phyloP scores from a whole-genome alignment of 2,113 vertebrate genomes.

The Sula dactylatra region DNA sequence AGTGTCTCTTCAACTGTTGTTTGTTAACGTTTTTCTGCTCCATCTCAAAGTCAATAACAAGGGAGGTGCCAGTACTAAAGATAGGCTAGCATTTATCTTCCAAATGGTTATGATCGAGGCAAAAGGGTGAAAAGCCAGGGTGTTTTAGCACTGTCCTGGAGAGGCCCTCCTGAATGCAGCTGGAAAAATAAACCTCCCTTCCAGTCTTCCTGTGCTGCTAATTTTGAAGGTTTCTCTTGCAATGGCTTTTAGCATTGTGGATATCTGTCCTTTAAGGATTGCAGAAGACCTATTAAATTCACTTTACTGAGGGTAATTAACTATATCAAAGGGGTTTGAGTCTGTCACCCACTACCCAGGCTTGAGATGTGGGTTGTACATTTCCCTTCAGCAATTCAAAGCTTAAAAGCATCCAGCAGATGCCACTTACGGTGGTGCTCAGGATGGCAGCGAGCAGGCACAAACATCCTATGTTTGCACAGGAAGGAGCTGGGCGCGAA shows the following conservation, averaged over 20 bases:
- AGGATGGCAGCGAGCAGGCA: not conserved
- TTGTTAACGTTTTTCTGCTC: constrained; percentile 1
- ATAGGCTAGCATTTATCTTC: not conserved
- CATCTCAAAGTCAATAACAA: not conserved
- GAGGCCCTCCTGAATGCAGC: not conserved
- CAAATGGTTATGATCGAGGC: not conserved
- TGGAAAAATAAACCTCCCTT: not conserved
- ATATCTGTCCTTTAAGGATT: not conserved
- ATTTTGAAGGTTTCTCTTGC: not conserved
- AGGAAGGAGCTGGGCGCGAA: not conserved
- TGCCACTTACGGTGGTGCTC: not conserved
- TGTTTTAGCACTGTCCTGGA: not conserved
- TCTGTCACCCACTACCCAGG: not conserved
- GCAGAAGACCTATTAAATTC: not conserved
- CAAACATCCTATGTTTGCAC: not conserved
- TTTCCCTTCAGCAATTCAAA: not conserved
- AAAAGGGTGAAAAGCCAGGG: not conserved
- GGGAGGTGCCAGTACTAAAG: not conserved
- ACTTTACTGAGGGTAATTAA: not conserved
- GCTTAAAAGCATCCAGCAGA: not conserved
- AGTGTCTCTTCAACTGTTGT: not conserved
- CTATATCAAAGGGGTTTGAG: not conserved
- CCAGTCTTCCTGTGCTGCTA: not conserved
- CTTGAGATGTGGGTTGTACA: not conserved
- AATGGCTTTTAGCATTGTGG: not conserved